Evolutionary conservation across 2,888 invertebrate species (phyloP).

Genomic region (Nycteola revayana): DNA sequence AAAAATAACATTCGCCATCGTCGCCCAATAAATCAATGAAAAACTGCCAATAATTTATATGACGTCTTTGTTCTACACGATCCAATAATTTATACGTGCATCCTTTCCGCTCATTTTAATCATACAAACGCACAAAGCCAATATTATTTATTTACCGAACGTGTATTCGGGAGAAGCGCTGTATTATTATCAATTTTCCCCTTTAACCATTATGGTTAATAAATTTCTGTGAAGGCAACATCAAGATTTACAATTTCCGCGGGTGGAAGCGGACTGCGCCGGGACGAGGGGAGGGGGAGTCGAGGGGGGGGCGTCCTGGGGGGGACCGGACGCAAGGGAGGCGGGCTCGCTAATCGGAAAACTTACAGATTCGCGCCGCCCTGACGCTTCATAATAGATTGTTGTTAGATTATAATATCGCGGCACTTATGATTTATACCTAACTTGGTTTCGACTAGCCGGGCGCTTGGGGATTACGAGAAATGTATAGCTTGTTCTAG

Average conservation of each 20-base stretch:
- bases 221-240: slow-evolving; percentile 42
- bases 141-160: slow-evolving; percentile 22
- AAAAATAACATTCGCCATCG: no score
- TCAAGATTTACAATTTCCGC: slow-evolving; percentile 56
- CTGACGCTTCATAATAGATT: slow-evolving; percentile 31
- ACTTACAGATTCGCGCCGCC: slow-evolving; percentile 39
- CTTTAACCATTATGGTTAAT: slow-evolving; percentile 47
- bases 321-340: slow-evolving; percentile 10
- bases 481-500: no score
- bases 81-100: slow-evolving; percentile 10
- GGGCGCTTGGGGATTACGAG: no score
- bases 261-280: slow-evolving; percentile 13
- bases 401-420: slow-evolving; percentile 30
- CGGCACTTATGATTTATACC: slow-evolving; percentile 28
- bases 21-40: not conserved
- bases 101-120: slow-evolving; percentile 1
- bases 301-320: slow-evolving; percentile 12
- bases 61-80: slow-evolving; percentile 6
- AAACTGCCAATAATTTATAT: not conserved
- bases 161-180: slow-evolving; percentile 15
- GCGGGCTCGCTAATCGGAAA: slow-evolving; percentile 39
- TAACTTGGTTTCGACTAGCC: not conserved
- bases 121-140: slow-evolving; percentile 9
- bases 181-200: slow-evolving; percentile 47
- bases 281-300: slow-evolving; percentile 11